Base-by-base conservation (phyloP, 2,888 invertebrate genomes). In the Autographa pulchrina region DNA sequence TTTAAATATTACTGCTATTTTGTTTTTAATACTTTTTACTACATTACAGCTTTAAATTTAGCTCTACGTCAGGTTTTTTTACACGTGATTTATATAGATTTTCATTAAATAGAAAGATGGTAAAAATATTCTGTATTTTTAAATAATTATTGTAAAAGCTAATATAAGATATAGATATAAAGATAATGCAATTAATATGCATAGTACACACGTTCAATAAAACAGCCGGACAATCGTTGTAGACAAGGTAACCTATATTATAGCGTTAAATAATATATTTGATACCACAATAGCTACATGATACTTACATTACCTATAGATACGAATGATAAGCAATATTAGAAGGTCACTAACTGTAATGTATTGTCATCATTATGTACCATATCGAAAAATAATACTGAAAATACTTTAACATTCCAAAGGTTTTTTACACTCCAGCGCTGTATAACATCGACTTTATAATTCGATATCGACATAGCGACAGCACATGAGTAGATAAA, bases 381-480 rank as follows among this genome's bases (percentile, higher is more conserved):
- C n/a, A n/a, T 48, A n/a, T n/a, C n/a, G n/a, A n/a, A 48, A 43
- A 14, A 48, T 0, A 48, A 48, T 16, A 43, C 16, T 48, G 16
- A 48, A 48, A n/a, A n/a, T n/a, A 48, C 48, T 48, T 48, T 60
- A 62, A 31, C 31, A 35, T 32, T 18, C 20, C 25, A 54, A 68
- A 14, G 16, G 71, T 67, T 62, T 25, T 52, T 35, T 58, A 62
- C 62, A 54, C 52, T 59, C 35, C 54, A 59, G 64, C 64, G 66
- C 66, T 68, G 59, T 62, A 68, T 72, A 72, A 43, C 52, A 74
- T 73, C 65, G 63, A 71, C 52, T 78, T 69, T 67, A 61, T 63
- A 78, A 68, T 76, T 72, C 72, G 62, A 72, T 79, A 76, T 76
- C 76, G 72, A 76, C 74, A 38, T 69, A 72, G 67, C 78, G 71